Evolutionary conservation across 2,113 vertebrate genomes (phyloP), one percentile per base, ranked within the genome.

Genomic region (Telmatochromis brachygnathus): DNA sequence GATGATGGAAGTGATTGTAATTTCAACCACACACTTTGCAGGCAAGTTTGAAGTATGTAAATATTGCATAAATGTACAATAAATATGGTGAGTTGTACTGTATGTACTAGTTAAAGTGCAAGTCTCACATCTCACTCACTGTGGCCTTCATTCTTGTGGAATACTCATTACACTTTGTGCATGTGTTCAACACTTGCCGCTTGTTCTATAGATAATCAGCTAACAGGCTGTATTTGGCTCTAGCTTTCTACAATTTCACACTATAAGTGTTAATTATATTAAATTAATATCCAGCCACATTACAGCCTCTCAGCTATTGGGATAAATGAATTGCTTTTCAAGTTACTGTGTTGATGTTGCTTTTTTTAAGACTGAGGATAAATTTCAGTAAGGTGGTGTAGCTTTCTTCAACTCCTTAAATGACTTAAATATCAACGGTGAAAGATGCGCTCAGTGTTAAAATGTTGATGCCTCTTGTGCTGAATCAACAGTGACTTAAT

Each of bases 21-120:
- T 47, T 23, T 60, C 30, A 82, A 54, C 51, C 23, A 39, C 47
- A 42, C 39, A 56, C 7, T 9, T 30, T 5, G 6, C 39, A 54
- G 80, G 82, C 79, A 90, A 14, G 60, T 88, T 91, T 89, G 30
- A 85, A 82, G 39, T 84, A 79, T 95, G 94, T 94, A 94, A 92
- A 95, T 95, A 94, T 90, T 91, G 60, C 84, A 81, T 70, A 87
- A 83, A 86, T 89, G 68, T 91, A 90, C 80, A 93, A 92, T 87
- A 90, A 90, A 93, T 55, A 85, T 51, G 11, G 26, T 33, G 6
- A 87, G 73, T 35, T 84, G 35, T 75, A 81, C 26, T 82, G 8
- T 56, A 88, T 88, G 49, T 88, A 53, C 15, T 42, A 84, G 62
- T 84, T 70, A 79, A 81, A 84, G 45, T 81, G 56, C 30, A 13